Percentiles rank a stretch among this genome's conserved stretches.
Evolutionary conservation across 2,113 vertebrate genomes (phyloP).

Genomic region (Zosterops pallidus): DNA sequence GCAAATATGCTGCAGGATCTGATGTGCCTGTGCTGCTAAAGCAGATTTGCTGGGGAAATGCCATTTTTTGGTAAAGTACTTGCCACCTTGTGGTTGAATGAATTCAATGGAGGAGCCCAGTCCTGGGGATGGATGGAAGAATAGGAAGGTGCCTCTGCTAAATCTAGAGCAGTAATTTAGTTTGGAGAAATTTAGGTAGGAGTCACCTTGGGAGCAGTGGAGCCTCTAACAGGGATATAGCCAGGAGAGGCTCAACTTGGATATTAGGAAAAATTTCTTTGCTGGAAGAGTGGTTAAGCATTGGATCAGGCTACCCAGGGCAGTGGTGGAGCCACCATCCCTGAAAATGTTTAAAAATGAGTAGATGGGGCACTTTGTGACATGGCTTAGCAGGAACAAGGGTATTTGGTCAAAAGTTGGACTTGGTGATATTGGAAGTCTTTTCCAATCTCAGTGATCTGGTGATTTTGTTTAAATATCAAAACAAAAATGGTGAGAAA

Average conservation of each 20-base stretch:
- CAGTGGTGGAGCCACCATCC: background rate
- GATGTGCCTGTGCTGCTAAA: background rate
- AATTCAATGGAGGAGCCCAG: background rate
- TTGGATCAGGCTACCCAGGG: background rate
- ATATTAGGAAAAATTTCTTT: background rate
- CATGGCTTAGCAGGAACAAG: background rate
- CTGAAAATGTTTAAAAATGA: background rate
- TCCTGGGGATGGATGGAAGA: fast-evolving
- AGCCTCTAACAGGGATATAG: background rate
- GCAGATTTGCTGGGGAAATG: background rate
- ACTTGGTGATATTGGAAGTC: background rate
- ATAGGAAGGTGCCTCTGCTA: background rate
- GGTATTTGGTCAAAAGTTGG: background rate
- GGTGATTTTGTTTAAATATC: background rate
- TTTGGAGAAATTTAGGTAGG: background rate
- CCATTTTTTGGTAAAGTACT: background rate
- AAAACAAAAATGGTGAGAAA: background rate
- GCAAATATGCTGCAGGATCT: background rate
- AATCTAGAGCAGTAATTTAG: background rate
- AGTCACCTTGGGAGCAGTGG: background rate
- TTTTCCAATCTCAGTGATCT: background rate
- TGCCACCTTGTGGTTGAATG: background rate
- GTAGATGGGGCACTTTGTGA: background rate
- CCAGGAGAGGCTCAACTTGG: background rate
- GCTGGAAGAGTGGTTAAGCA: background rate